Evolutionary conservation across 2,113 vertebrate species (phyloP).

Genomic region (Solea senegalensis): DNA sequence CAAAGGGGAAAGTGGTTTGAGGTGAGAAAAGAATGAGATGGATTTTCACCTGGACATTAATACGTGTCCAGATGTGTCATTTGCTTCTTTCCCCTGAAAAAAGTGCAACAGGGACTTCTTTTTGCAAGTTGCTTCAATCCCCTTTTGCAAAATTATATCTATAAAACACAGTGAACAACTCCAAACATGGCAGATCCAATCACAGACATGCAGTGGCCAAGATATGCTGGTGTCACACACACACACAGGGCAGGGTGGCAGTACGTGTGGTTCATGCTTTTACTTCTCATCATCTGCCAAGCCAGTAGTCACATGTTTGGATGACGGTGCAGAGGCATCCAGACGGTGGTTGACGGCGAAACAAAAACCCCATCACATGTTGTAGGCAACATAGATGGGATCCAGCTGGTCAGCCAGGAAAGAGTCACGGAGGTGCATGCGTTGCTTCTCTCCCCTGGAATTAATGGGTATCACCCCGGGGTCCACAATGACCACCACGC

Average conservation of each 20-base stretch:
- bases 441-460: conserved; percentile 96
- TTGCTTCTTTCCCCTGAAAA: conserved; percentile 20
- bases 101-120: conserved; percentile 39
- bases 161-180: conserved; percentile 72
- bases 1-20: conserved; percentile 34
- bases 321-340: conserved; percentile 23
- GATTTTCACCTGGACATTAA: conserved; percentile 48
- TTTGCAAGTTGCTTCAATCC: conserved; percentile 27
- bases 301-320: background rate
- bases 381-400: conserved; percentile 98
- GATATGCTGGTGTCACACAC: conserved; percentile 68
- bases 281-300: conserved; percentile 35
- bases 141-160: conserved; percentile 38
- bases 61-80: conserved; percentile 14
- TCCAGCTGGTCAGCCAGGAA: conserved; percentile 97
- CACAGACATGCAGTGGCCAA: conserved; percentile 67
- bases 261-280: conserved; percentile 47
- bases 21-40: conserved; percentile 30
- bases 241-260: conserved; percentile 29
- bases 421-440: conserved; percentile 98
- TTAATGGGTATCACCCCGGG: conserved; percentile 98
- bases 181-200: conserved; percentile 54
- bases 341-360: background rate
- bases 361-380: conserved; percentile 85
- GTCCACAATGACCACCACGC: conserved; percentile 97